These are phyloP conservation scores for Myiopsitta monachus DNA, from an alignment of 2,113 vertebrate genomes.

Conservation along the genomic window DNA sequence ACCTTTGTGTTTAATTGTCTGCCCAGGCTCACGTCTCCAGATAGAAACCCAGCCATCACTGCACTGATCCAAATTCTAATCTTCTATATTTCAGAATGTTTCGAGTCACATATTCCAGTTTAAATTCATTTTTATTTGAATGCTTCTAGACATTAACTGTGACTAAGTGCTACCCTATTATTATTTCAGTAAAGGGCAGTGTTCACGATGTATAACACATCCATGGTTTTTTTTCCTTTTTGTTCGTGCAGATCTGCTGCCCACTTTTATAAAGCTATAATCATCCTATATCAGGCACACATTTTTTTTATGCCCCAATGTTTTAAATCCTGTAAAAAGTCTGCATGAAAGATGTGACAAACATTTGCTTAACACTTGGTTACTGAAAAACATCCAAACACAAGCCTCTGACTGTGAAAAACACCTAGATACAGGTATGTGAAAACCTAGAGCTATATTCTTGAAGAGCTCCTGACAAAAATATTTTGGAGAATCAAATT, in stretches of 20 bases:
- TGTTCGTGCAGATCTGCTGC: not conserved
- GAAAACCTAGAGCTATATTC: not conserved
- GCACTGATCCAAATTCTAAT: not conserved
- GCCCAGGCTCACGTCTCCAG: not conserved
- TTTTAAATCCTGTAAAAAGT: not conserved
- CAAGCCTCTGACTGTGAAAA: not conserved
- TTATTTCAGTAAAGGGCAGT: not conserved
- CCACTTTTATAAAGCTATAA: not conserved
- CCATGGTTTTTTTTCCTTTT: not conserved
- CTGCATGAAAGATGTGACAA: not conserved
- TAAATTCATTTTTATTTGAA: not conserved
- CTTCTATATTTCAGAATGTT: not conserved
- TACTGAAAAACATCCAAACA: not conserved
- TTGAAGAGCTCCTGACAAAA: not conserved
- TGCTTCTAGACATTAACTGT: not conserved
- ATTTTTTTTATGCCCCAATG: not conserved
- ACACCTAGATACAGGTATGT: not conserved
- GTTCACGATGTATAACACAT: not conserved
- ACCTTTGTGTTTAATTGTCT: not conserved
- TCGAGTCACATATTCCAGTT: not conserved
- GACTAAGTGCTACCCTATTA: not conserved
- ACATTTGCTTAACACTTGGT: not conserved
- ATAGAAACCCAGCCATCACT: not conserved
- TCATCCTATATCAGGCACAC: not conserved
- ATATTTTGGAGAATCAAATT: not conserved